These are phyloP conservation scores for Nymphicus hollandicus DNA, from an alignment of 2,113 vertebrate species.

Conservation along the genomic window DNA sequence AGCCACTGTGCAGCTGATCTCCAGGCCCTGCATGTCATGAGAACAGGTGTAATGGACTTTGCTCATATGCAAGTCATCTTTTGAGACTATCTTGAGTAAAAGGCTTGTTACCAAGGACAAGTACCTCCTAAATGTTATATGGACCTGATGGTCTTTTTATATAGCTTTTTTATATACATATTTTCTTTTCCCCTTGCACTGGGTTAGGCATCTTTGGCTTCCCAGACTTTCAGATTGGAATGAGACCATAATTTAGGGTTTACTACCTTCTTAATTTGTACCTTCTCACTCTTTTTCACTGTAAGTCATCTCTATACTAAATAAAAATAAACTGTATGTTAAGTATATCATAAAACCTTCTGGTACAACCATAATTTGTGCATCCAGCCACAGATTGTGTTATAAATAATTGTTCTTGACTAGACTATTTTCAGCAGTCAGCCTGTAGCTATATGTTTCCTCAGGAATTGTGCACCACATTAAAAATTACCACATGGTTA, in stretches of 20 bases:
- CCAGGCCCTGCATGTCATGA: rapidly evolving
- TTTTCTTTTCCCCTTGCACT: not conserved
- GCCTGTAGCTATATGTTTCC: conserved; percentile 12
- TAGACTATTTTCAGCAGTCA: not conserved
- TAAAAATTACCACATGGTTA: conserved; percentile 53
- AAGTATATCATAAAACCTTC: conserved; percentile 10
- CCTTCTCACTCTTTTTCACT: not conserved
- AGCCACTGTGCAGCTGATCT: not conserved
- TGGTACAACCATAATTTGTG: conserved; percentile 25
- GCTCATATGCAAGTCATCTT: not conserved
- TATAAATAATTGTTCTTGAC: conserved; percentile 22
- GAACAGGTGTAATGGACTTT: not conserved
- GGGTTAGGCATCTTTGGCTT: not conserved
- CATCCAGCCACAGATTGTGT: not conserved
- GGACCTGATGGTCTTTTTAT: not conserved
- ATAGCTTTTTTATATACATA: not conserved
- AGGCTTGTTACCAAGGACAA: not conserved
- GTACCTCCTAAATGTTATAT: not conserved
- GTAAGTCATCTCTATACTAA: not conserved
- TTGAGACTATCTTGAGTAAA: not conserved
- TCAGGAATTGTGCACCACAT: conserved; percentile 1
- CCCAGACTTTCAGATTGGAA: not conserved
- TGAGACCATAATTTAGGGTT: not conserved
- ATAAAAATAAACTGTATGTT: conserved; percentile 5
- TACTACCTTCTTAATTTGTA: not conserved